A percentile compares a stretch with the other conserved stretches of the same genome.
Conservation (phyloP, 2,888 invertebrate genomes). For the Clepsis dumicolana region DNA sequence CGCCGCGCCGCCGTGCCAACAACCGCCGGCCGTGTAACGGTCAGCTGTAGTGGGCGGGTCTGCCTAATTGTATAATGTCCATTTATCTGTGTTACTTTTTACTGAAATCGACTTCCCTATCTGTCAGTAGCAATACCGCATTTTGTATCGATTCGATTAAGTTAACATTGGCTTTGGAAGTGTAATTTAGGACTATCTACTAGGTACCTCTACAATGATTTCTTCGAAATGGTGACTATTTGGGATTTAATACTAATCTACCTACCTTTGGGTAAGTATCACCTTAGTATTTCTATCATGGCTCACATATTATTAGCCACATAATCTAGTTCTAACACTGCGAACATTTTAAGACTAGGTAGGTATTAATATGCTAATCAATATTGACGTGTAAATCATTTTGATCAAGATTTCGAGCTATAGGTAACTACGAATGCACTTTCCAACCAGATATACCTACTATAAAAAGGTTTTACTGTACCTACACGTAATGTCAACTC, state of each 20-base stretch:
- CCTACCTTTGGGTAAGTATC: too few species aligned
- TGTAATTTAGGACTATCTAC: background rate
- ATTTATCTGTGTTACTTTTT: constrained; percentile 29
- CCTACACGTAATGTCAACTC: constrained; percentile 22
- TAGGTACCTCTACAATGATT: too few species aligned
- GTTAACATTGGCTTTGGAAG: background rate
- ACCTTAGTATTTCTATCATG: too few species aligned
- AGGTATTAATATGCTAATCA: too few species aligned
- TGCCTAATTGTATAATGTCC: constrained; percentile 27
- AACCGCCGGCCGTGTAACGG: constrained; percentile 25
- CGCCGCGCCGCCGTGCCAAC: constrained; percentile 27
- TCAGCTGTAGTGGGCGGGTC: constrained; percentile 36
- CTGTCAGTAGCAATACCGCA: constrained; percentile 5
- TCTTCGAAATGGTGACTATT: too few species aligned
- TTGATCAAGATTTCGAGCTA: too few species aligned
- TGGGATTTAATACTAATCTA: too few species aligned
- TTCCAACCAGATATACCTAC: background rate
- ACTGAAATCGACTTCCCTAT: constrained; percentile 15
- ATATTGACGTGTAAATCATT: too few species aligned
- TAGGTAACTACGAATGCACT: background rate
- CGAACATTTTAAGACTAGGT: too few species aligned
- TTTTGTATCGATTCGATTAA: constrained; percentile 2
- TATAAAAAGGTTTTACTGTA: constrained; percentile 1
- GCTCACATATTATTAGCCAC: too few species aligned
- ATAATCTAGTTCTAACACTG: too few species aligned